A percentile compares a stretch with the other conserved stretches of the same genome.
phyloP scores from a whole-genome alignment of 2,113 vertebrate genomes.

The Arenaria interpres region DNA sequence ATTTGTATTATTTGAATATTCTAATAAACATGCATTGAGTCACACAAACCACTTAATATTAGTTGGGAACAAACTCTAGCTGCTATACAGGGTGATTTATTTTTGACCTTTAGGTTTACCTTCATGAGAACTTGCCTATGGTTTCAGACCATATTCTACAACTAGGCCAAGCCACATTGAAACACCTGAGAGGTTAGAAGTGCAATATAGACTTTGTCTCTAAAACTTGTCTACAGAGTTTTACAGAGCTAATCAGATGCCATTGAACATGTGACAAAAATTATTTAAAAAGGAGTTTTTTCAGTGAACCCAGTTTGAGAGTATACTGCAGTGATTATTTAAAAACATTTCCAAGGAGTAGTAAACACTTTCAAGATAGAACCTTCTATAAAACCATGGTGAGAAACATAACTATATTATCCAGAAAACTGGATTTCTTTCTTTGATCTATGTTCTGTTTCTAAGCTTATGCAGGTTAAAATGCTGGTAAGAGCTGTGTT shows the following conservation, averaged over 20 bases:
- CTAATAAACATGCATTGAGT: not conserved
- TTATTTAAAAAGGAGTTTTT: not conserved
- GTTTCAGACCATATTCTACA: not conserved
- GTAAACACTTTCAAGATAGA: not conserved
- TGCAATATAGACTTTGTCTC: not conserved
- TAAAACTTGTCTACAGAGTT: not conserved
- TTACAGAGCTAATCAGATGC: not conserved
- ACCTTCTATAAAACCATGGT: not conserved
- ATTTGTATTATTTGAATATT: not conserved
- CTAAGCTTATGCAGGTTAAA: not conserved
- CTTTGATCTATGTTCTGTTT: not conserved
- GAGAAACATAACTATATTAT: not conserved
- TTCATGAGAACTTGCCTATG: not conserved
- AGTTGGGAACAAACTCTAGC: not conserved
- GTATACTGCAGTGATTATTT: not conserved
- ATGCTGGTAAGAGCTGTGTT: not conserved
- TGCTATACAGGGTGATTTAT: not conserved
- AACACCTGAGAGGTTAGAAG: not conserved
- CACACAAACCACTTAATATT: not conserved
- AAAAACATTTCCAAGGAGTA: not conserved
- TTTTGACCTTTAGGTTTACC: not conserved
- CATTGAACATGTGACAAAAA: not conserved
- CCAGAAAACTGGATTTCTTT: not conserved
- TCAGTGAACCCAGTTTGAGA: not conserved
- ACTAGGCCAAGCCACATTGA: not conserved